These are phyloP conservation scores for Muntiacus muntjak DNA, from an alignment of 2,113 vertebrate species.

Conservation along the genomic window DNA sequence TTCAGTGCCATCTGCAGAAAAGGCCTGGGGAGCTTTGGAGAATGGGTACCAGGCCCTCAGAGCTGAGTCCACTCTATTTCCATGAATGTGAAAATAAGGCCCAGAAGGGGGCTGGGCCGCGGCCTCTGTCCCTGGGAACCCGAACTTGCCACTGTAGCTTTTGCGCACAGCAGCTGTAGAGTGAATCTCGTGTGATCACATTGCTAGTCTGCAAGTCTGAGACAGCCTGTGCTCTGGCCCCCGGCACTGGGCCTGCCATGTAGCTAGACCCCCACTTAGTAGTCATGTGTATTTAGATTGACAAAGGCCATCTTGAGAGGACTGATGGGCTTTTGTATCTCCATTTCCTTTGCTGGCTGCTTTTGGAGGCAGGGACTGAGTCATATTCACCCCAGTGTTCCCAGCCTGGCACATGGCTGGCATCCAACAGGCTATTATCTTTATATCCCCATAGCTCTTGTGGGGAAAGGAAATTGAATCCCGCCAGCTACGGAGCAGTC, in stretches of 20 bases:
- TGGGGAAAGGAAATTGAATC: background rate
- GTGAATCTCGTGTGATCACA: background rate
- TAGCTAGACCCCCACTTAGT: background rate
- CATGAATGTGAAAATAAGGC: background rate
- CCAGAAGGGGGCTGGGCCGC: background rate
- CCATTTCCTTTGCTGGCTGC: background rate
- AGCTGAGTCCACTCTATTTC: background rate
- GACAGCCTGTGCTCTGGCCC: background rate
- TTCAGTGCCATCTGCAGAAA: constrained; percentile 1
- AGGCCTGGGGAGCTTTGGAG: background rate
- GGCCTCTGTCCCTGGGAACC: background rate
- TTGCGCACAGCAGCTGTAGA: too few relatives aligned
- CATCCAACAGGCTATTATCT: background rate
- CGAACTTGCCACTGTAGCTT: background rate
- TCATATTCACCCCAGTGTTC: background rate
- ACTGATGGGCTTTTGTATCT: background rate
- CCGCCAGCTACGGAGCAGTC: background rate
- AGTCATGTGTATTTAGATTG: background rate
- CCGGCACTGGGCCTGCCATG: background rate
- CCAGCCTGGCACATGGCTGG: background rate
- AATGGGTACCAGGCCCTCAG: background rate
- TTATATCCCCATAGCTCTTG: background rate
- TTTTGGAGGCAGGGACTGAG: background rate
- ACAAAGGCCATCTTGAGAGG: background rate
- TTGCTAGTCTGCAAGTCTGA: background rate